A percentile compares a stretch with the other conserved stretches of the same genome.
These are phyloP conservation scores for Myripristis jacobus DNA, from an alignment of 2,797 vertebrate genomes.

Conservation along the genomic window DNA sequence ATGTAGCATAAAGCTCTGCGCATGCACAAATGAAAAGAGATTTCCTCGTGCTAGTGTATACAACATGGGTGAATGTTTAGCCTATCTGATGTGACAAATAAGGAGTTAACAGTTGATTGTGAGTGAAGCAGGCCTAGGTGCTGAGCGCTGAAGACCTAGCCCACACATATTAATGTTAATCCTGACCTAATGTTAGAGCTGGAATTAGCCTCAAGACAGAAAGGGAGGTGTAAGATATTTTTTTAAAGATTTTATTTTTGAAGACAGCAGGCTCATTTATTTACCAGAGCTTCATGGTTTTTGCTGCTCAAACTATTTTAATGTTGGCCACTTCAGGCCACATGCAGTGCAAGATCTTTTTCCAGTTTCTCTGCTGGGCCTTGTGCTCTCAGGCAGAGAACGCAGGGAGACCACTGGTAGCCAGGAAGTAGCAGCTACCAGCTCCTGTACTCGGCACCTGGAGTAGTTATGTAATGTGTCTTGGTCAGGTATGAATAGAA, in stretches of 20 bases:
- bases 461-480: constrained; percentile 48
- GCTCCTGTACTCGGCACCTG: constrained; percentile 40
- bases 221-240: not conserved
- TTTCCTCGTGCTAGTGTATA: not conserved
- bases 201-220: too few relatives aligned
- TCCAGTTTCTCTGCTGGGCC: not conserved
- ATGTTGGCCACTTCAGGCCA: not conserved
- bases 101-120: too few relatives aligned
- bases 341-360: constrained; percentile 4
- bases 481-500: constrained; percentile 59
- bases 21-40: too few relatives aligned
- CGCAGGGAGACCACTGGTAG: constrained; percentile 15
- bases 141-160: too few relatives aligned
- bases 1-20: not conserved
- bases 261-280: not conserved
- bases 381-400: constrained; percentile 39
- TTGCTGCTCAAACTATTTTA: not conserved
- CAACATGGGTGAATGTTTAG: not conserved
- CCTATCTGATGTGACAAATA: too few relatives aligned
- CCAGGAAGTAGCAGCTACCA: constrained; percentile 15
- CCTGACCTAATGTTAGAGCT: too few relatives aligned
- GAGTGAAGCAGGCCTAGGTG: too few relatives aligned
- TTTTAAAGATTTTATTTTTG: not conserved
- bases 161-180: too few relatives aligned
- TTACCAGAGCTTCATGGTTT: not conserved